Conservation (phyloP, 2,113 vertebrate species). For the Pluvianellus socialis region DNA sequence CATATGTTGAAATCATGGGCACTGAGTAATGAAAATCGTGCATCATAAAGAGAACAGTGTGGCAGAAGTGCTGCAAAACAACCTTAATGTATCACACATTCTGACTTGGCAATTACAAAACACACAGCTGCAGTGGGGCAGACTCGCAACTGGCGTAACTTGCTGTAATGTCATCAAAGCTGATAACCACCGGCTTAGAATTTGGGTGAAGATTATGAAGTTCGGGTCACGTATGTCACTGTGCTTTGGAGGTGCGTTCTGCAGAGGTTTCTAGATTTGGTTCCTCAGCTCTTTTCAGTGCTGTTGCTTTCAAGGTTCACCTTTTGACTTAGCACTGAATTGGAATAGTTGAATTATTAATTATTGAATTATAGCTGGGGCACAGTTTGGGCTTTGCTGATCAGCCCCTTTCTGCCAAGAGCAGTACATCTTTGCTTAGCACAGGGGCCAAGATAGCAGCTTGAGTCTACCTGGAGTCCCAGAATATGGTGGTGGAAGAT, state of each 20-base stretch:
- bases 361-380: background rate
- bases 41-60: conserved; percentile 4
- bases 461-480: background rate
- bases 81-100: background rate
- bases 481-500: background rate
- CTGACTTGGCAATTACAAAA: background rate
- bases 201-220: background rate
- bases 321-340: background rate
- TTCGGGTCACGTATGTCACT: background rate
- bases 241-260: background rate
- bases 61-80: background rate
- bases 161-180: background rate
- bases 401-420: background rate
- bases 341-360: background rate
- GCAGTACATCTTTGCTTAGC: background rate
- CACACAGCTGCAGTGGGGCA: background rate
- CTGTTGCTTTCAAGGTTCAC: background rate
- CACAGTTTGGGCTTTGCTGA: background rate
- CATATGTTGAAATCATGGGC: background rate
- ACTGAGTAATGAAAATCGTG: background rate
- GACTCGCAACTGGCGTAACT: background rate
- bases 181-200: background rate
- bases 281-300: background rate
- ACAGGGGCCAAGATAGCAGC: rapidly evolving
- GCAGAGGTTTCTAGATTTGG: background rate